These are phyloP conservation scores for Loris lydekkerianus DNA, from an alignment of 2,797 vertebrate genomes.

Conservation along the genomic window DNA sequence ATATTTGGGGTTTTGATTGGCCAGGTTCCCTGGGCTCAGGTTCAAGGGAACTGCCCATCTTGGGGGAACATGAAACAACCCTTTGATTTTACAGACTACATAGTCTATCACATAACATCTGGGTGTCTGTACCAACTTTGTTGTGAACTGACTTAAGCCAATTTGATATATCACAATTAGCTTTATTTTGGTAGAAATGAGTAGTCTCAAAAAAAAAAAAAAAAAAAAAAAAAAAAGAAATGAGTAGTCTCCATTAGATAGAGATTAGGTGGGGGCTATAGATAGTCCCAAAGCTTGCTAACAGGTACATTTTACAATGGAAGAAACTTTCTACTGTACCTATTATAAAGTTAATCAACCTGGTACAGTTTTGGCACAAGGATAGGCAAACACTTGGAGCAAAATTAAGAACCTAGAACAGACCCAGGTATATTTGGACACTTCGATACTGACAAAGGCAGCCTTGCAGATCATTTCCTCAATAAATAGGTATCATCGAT, in stretches of 20 bases:
- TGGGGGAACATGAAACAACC: not conserved
- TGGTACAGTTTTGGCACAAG: not conserved
- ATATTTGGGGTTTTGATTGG: slow-evolving; percentile 44
- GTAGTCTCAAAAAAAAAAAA: no score
- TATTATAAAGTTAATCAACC: not conserved
- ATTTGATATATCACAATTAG: not conserved
- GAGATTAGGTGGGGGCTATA: not conserved
- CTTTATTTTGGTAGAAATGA: not conserved
- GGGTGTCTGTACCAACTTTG: not conserved
- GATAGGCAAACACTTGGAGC: not conserved
- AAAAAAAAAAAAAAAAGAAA: no score
- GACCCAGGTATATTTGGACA: not conserved
- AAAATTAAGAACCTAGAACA: not conserved
- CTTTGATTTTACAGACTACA: not conserved
- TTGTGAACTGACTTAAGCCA: not conserved
- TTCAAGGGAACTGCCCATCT: not conserved
- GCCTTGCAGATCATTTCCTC: not conserved
- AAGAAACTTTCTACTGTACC: not conserved
- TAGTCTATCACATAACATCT: not conserved
- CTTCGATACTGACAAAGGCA: not conserved
- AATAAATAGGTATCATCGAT: not conserved
- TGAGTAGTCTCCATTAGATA: not conserved
- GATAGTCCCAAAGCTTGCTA: not conserved
- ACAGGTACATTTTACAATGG: not conserved
- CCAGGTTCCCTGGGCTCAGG: slow-evolving; percentile 63